Evolutionary conservation across 2,888 invertebrate genomes (phyloP).

Genomic region (Tenthredo notha): DNA sequence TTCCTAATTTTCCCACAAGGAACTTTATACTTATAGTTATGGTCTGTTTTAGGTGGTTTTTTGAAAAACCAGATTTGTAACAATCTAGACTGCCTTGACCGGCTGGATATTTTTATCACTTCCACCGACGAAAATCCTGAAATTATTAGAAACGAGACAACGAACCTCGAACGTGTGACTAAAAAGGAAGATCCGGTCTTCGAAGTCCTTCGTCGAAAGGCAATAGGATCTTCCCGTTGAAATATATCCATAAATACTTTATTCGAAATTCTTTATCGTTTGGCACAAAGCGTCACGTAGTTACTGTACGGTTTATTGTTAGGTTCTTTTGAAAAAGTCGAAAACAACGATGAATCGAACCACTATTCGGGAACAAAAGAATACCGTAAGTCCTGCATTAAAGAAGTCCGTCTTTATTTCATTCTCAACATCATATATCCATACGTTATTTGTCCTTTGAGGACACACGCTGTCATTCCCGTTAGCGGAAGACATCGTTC

Average conservation of each 20-base stretch:
- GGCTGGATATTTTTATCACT: not conserved
- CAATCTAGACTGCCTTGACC: conserved; percentile 8
- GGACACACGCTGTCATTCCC: conserved; percentile 40
- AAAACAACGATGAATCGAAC: conserved; percentile 21
- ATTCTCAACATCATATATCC: conserved; percentile 18
- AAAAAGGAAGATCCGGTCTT: conserved; percentile 12
- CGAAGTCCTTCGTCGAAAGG: not conserved
- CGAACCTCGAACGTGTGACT: not conserved
- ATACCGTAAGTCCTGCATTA: conserved; percentile 44
- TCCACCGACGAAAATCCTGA: not conserved
- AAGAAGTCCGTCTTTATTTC: conserved; percentile 17
- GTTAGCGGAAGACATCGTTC: conserved; percentile 42
- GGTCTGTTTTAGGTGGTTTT: not conserved
- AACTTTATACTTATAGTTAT: not conserved
- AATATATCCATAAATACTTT: not conserved
- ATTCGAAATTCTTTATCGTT: not conserved
- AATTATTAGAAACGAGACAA: not conserved
- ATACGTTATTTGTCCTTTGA: conserved; percentile 42
- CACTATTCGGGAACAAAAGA: conserved; percentile 22
- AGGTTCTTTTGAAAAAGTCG: not conserved
- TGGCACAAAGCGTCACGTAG: conserved; percentile 13
- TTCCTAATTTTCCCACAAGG: not conserved
- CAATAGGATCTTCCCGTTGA: not conserved
- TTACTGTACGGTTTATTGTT: not conserved
- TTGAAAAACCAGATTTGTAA: not conserved